A percentile compares a stretch with the other conserved stretches of the same genome.
These are phyloP conservation scores for Holotrichia oblita DNA, from an alignment of 1,140 invertebrate genomes.

Conservation along the genomic window DNA sequence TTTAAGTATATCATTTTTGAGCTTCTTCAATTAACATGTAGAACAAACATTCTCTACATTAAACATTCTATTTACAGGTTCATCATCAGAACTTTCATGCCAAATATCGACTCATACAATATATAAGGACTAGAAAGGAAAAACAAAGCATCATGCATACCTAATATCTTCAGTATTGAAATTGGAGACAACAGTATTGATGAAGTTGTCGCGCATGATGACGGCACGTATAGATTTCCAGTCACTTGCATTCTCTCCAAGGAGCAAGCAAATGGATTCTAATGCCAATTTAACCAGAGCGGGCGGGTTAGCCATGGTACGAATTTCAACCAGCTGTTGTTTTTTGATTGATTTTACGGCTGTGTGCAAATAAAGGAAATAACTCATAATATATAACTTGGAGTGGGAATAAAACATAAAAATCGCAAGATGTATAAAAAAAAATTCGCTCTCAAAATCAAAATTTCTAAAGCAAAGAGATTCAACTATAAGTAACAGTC, in stretches of 20 bases:
- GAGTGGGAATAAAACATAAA: constrained; percentile 22
- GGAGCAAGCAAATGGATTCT: constrained; percentile 97
- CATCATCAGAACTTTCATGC: neutral
- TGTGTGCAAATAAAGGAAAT: constrained; percentile 58
- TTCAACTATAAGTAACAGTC: neutral
- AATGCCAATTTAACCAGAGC: constrained; percentile 96
- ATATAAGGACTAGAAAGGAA: constrained; percentile 8
- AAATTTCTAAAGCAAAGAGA: constrained; percentile 16
- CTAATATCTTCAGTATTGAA: constrained; percentile 98
- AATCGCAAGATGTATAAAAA: neutral
- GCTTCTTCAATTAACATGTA: too few species aligned
- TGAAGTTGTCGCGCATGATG: constrained; percentile 99
- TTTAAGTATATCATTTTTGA: too few species aligned
- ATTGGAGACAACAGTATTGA: constrained; percentile 98
- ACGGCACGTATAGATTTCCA: constrained; percentile 98
- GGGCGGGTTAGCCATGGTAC: constrained; percentile 98
- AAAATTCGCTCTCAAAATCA: neutral
- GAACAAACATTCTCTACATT: too few species aligned
- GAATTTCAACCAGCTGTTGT: constrained; percentile 97
- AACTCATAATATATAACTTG: constrained; percentile 16
- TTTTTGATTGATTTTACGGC: constrained; percentile 99
- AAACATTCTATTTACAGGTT: neutral
- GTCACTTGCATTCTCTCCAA: constrained; percentile 97
- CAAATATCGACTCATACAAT: neutral
- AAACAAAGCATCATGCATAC: constrained; percentile 73